Evolutionary conservation across 2,797 vertebrate species (phyloP).

Genomic region (Ceyx erithaca): DNA sequence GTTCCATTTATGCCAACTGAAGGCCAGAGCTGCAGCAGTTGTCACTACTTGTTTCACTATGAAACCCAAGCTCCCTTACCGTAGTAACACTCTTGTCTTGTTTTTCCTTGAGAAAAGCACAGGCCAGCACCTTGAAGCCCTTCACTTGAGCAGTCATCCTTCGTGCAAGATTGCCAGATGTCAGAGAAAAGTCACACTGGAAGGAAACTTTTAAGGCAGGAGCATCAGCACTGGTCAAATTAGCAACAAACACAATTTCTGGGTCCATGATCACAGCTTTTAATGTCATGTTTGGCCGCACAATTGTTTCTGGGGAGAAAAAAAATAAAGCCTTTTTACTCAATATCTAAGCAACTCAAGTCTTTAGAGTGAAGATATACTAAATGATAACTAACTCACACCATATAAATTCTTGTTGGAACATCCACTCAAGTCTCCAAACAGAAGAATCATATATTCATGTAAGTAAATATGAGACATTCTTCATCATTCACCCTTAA

Average conservation of each 20-base stretch:
- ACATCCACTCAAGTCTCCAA: not conserved
- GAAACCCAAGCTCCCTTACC: constrained; percentile 73
- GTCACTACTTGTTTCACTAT: not conserved
- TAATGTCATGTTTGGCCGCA: constrained; percentile 75
- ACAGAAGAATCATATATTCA: not conserved
- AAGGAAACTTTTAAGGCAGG: constrained; percentile 90
- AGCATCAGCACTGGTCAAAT: constrained; percentile 87
- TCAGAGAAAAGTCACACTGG: constrained; percentile 86
- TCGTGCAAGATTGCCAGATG: constrained; percentile 74
- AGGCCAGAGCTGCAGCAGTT: fast-evolving
- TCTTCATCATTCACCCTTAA: not conserved
- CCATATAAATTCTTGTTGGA: not conserved
- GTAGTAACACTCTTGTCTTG: constrained; percentile 85
- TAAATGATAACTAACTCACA: not conserved
- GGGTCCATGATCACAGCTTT: constrained; percentile 89
- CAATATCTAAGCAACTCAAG: not conserved
- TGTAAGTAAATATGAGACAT: not conserved
- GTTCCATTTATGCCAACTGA: not conserved
- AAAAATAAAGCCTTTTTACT: not conserved
- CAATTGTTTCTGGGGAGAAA: constrained; percentile 30
- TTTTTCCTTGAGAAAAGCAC: constrained; percentile 87
- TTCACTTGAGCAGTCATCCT: constrained; percentile 85
- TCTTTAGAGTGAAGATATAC: not conserved
- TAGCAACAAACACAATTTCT: constrained; percentile 95
- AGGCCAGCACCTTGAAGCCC: constrained; percentile 89